Conservation (phyloP, 1,140 invertebrate genomes). For the Drosophila dunni region DNA sequence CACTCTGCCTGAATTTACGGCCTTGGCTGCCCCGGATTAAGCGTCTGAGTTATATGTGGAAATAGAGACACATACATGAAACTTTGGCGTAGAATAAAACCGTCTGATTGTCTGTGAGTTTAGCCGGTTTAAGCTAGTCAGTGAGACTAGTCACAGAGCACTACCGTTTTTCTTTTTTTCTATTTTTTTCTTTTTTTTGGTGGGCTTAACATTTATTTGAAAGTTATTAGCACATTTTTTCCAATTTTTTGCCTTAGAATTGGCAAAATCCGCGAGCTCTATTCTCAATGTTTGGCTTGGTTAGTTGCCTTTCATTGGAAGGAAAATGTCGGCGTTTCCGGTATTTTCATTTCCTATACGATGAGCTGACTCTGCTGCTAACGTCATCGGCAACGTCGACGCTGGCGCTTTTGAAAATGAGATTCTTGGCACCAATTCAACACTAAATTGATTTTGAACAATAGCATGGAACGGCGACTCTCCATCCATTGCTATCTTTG, state of each 20-base stretch:
- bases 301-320: slow-evolving; percentile 44
- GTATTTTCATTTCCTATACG: slow-evolving; percentile 62
- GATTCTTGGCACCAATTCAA: slow-evolving; percentile 77
- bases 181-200: slow-evolving; percentile 6
- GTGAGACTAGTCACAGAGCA: slow-evolving; percentile 29
- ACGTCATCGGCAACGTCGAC: slow-evolving; percentile 16
- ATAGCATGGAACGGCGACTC: slow-evolving; percentile 42
- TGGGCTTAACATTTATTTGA: slow-evolving; percentile 49
- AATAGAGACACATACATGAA: slow-evolving; percentile 40
- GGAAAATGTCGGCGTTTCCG: slow-evolving; percentile 53
- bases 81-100: slow-evolving; percentile 28
- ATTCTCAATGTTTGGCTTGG: slow-evolving; percentile 23
- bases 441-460: slow-evolving; percentile 78
- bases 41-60: slow-evolving; percentile 57
- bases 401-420: slow-evolving; percentile 50
- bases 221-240: slow-evolving; percentile 57
- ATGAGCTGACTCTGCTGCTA: slow-evolving; percentile 30
- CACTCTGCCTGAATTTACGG: slow-evolving; percentile 49
- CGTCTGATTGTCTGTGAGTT: slow-evolving; percentile 22
- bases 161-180: background rate
- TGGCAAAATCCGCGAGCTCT: slow-evolving; percentile 27
- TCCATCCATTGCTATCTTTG: slow-evolving; percentile 65
- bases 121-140: slow-evolving; percentile 49
- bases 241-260: slow-evolving; percentile 17
- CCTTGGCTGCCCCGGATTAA: slow-evolving; percentile 52